A percentile compares a stretch with the other conserved stretches of the same genome.
Conservation (phyloP, 2,113 vertebrate genomes). For the Dicaeum eximium region DNA sequence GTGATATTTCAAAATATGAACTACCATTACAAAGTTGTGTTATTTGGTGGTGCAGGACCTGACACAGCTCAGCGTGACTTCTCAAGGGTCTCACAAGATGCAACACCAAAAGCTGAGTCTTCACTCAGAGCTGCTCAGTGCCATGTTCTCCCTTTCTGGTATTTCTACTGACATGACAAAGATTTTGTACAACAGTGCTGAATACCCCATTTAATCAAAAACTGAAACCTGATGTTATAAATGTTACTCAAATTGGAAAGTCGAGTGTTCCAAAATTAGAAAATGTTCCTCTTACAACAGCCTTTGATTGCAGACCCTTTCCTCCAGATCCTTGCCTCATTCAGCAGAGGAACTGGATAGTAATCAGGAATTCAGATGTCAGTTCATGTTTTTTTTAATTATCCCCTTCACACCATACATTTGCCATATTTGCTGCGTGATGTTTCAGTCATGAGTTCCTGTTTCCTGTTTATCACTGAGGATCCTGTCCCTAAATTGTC, state of each 20-base stretch:
- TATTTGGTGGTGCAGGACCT: not conserved
- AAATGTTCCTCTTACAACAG: not conserved
- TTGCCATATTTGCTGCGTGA: not conserved
- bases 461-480: not conserved
- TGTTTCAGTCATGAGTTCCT: not conserved
- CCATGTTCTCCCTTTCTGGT: not conserved
- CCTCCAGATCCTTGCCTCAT: not conserved
- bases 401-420: not conserved
- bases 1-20: not conserved
- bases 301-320: not conserved
- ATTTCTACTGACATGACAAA: not conserved
- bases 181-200: not conserved
- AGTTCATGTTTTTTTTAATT: not conserved
- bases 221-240: not conserved
- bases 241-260: not conserved
- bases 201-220: not conserved
- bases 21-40: not conserved
- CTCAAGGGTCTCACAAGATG: not conserved
- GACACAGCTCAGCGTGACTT: not conserved
- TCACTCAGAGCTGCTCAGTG: not conserved
- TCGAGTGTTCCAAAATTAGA: conserved; percentile 23
- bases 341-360: not conserved
- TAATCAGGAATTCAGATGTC: not conserved
- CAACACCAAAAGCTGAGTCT: not conserved
- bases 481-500: not conserved